A percentile compares a stretch with the other conserved stretches of the same genome.
These are phyloP conservation scores for Paracanthobrama guichenoti DNA, from an alignment of 2,113 vertebrate genomes.

Conservation along the genomic window DNA sequence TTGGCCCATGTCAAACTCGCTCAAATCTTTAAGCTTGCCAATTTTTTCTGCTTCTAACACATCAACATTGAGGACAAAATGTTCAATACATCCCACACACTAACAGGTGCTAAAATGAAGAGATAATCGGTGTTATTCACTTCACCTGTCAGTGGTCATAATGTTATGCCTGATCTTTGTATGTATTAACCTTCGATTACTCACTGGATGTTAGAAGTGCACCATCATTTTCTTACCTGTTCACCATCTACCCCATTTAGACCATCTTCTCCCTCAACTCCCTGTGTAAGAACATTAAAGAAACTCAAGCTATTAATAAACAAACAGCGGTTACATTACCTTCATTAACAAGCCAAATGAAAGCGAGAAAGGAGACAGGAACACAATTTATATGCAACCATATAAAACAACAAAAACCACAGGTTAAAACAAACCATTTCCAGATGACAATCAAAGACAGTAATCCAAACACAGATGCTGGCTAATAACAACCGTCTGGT, in stretches of 20 bases:
- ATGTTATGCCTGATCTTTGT: neutral
- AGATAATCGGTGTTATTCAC: too few species aligned
- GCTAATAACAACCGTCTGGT: neutral
- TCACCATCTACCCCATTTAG: conserved; percentile 80
- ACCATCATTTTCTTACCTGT: conserved; percentile 71
- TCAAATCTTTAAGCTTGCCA: too few species aligned
- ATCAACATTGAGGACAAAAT: too few species aligned
- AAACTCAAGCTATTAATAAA: neutral
- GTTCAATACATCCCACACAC: too few species aligned
- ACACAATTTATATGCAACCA: neutral
- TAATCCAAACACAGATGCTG: neutral
- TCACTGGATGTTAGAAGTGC: neutral
- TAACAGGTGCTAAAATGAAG: too few species aligned
- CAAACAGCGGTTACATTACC: neutral
- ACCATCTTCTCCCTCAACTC: conserved; percentile 78
- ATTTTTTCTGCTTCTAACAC: too few species aligned
- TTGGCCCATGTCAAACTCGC: too few species aligned
- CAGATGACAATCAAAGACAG: conserved; percentile 22
- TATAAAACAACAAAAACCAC: neutral
- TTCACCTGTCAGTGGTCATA: too few species aligned
- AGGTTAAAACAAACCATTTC: neutral
- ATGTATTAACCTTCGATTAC: neutral
- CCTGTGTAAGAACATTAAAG: conserved; percentile 66
- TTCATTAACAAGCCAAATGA: neutral
- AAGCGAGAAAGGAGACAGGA: neutral